A percentile compares a stretch with the other conserved stretches of the same genome.
These are phyloP conservation scores for Chauna torquata DNA, from an alignment of 2,113 vertebrate species.

Conservation along the genomic window DNA sequence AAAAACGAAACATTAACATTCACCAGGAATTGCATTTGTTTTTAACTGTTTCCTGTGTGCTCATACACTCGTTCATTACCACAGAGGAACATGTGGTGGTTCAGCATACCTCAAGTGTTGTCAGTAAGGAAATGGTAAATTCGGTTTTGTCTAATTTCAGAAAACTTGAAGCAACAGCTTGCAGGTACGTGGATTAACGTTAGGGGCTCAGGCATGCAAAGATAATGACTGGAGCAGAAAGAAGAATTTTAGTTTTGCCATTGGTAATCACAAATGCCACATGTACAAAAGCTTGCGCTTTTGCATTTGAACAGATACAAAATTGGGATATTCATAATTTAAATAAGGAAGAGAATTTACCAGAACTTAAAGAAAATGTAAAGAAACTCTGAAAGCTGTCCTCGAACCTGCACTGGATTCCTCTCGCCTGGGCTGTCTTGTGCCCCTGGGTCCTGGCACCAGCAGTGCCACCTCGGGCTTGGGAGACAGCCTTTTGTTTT, in stretches of 20 bases:
- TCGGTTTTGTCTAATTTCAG: neutral
- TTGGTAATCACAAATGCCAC: neutral
- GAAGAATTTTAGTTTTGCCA: neutral
- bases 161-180: neutral
- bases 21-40: neutral
- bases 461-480: neutral
- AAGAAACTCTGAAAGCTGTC: neutral
- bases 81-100: neutral
- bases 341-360: neutral
- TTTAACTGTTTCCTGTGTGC: neutral
- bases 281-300: neutral
- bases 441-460: neutral
- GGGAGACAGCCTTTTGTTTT: neutral
- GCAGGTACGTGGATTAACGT: neutral
- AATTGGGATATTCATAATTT: accelerated
- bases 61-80: accelerated
- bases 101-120: neutral
- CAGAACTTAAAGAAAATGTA: neutral
- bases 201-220: neutral
- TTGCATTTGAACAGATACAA: neutral
- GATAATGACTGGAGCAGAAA: neutral
- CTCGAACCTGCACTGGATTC: neutral
- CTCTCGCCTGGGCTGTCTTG: neutral
- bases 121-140: neutral
- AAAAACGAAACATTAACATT: neutral